Base-by-base conservation (phyloP, 2,113 vertebrate species). In the Callionymus lyra region DNA sequence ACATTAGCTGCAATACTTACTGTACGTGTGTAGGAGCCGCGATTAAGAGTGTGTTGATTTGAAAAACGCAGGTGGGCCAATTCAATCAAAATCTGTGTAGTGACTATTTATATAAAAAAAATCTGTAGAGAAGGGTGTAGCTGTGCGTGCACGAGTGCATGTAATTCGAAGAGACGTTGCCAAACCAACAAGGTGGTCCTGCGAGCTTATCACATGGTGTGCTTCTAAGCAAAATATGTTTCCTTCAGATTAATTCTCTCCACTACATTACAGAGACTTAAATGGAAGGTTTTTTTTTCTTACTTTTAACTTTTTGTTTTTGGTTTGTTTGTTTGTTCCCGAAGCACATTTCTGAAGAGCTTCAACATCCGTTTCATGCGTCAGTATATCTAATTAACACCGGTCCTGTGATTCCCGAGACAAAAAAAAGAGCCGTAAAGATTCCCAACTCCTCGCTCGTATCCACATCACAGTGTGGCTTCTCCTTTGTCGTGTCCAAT, bases 151-250 rank as follows among this genome's bases (percentile, higher is more conserved):
- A 3, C 18, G 38, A 36, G 56, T 57, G 54, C 51, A 16, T 70
- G 47, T 69, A 54, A 70, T 68, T 33, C 53, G 42, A 60, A 39
- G 41, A 68, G 70, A 66, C 65, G 40, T 37, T 40, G 47, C 54
- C 42, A 65, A 31, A 44, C 57, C 40, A 59, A 57, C 56, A 50
- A 69, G 65, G 65, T 73, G 65, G 56, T 63, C 56, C 48, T 42
- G 44, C 59, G 59, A 66, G 63, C 61, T 62, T 53, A 45, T 75
- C 59, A 49, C 56, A 44, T 38, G 55, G 56, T 50, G 27, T 16
- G 36, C 8, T 27, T 12, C 12, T 21, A 17, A 35, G 44, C 41
- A 47, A 17, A 41, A 19, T 52, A 18, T 57, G 18, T 38, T 61
- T 68, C 32, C 38, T 57, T 5, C 36, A 34, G 53, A 53, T 56